phyloP scores from a whole-genome alignment of 2,113 vertebrate species.

The Ciconia boyciana region DNA sequence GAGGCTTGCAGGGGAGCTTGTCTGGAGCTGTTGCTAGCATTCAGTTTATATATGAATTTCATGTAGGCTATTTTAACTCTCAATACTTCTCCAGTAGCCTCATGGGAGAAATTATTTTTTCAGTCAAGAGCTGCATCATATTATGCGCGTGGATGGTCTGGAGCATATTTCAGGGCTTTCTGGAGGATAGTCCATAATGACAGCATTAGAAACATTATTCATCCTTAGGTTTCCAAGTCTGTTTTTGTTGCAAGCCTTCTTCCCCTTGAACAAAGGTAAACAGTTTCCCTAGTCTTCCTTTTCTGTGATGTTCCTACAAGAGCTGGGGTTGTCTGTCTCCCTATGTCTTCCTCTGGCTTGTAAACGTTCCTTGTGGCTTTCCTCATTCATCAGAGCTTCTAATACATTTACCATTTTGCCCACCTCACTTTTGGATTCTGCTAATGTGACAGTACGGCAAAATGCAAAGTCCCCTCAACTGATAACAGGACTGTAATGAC shows the following conservation, averaged over 20 bases:
- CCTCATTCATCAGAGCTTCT: not conserved
- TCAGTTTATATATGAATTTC: not conserved
- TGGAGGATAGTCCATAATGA: constrained; percentile 4
- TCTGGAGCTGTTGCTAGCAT: not conserved
- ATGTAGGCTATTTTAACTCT: not conserved
- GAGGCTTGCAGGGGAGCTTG: not conserved
- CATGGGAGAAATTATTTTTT: constrained; percentile 5
- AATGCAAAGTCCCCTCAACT: not conserved
- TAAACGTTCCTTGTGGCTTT: not conserved
- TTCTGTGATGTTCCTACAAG: not conserved
- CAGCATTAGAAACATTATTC: not conserved
- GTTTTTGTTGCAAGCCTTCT: not conserved
- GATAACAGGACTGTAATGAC: not conserved
- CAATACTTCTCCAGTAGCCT: not conserved
- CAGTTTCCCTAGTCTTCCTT: not conserved
- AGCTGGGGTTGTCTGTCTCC: not conserved
- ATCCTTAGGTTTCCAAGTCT: not conserved
- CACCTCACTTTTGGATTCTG: not conserved
- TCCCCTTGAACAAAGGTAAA: not conserved
- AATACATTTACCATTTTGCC: not conserved
- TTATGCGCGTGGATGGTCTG: not conserved
- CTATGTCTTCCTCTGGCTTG: not conserved
- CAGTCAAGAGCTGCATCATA: not conserved
- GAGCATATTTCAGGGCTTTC: not conserved
- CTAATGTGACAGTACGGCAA: not conserved